Percentiles rank a stretch among this genome's conserved stretches.
These are phyloP conservation scores for Ectemnius cavifrons DNA, from an alignment of 2,888 invertebrate genomes.

Conservation along the genomic window DNA sequence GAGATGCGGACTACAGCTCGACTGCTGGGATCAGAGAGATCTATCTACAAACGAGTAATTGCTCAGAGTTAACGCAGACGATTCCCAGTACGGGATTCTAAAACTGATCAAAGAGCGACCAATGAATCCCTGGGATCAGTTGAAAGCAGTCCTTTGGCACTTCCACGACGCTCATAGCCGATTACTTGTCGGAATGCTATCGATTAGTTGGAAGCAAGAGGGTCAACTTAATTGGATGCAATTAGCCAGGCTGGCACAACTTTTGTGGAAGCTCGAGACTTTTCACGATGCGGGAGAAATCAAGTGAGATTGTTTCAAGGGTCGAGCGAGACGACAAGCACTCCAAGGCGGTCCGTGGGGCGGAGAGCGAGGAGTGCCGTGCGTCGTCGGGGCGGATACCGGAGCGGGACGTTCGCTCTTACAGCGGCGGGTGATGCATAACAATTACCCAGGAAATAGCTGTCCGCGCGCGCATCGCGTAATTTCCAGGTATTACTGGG, in stretches of 20 bases:
- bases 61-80: conserved; percentile 39
- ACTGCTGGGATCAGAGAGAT: conserved; percentile 3
- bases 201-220: neutral
- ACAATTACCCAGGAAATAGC: conserved; percentile 44
- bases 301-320: neutral
- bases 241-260: neutral
- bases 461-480: conserved; percentile 27
- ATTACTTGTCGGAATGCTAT: neutral
- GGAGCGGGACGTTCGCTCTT: conserved; percentile 17
- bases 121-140: conserved; percentile 12
- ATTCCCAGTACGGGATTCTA: conserved; percentile 37
- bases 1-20: neutral
- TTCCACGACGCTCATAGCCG: neutral
- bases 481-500: conserved; percentile 46
- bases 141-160: conserved; percentile 1
- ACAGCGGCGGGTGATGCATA: conserved; percentile 23
- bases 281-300: neutral
- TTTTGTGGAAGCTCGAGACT: neutral
- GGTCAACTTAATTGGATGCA: conserved; percentile 31
- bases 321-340: neutral
- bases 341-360: no score
- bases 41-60: conserved; percentile 38
- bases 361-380: no score
- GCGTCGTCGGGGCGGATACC: no score
- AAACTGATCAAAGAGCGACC: neutral